Conservation (phyloP, 2,888 invertebrate species). For the Nephrotoma guestfalica region DNA sequence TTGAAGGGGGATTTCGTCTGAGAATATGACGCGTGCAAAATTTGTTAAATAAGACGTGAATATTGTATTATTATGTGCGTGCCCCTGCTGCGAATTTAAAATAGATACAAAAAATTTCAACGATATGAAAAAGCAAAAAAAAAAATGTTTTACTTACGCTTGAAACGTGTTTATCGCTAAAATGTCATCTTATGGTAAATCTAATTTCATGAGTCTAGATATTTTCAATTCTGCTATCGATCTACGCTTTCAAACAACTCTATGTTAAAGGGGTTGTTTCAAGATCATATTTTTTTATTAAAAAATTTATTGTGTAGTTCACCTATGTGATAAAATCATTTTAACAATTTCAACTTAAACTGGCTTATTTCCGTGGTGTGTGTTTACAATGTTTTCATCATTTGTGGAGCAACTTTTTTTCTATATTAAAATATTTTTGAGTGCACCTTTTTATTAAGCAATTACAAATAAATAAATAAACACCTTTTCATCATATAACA, state of each 20-base stretch:
- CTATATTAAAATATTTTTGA: no score
- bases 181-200: neutral
- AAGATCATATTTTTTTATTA: neutral
- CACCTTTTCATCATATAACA: no score
- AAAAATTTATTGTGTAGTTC: no score
- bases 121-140: neutral
- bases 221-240: no score
- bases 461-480: no score
- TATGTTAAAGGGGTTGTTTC: neutral
- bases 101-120: neutral
- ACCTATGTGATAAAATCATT: no score
- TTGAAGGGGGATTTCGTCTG: neutral
- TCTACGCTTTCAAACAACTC: neutral
- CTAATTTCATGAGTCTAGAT: no score
- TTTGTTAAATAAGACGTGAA: neutral
- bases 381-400: no score
- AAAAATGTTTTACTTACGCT: neutral
- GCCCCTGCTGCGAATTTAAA: neutral
- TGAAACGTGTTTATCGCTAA: neutral
- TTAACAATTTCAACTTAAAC: no score
- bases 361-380: no score
- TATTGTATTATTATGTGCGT: neutral
- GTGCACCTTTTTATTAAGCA: no score
- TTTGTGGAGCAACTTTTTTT: no score
- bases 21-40: neutral